Base-by-base conservation (phyloP, 2,113 vertebrate genomes). In the Forbesichthys agassizii region DNA sequence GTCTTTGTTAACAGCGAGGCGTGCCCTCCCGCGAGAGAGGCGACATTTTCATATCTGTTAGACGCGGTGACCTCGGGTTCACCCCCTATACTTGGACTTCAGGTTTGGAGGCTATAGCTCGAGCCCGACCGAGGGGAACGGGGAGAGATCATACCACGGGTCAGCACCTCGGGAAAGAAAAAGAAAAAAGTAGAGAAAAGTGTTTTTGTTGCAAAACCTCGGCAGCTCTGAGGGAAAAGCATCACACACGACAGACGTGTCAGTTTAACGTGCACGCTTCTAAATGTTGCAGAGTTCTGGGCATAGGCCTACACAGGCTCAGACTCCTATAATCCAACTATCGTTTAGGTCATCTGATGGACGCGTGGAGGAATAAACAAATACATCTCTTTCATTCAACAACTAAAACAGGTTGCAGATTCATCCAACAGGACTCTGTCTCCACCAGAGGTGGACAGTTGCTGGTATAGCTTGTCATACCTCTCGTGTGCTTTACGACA, bases 1-100 rank as follows among this genome's bases (percentile, higher is more conserved):
- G 95, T 99, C 97, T 99, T 99, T 99, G 97, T 98, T 99, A 98
- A 96, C 96, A 97, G 96, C 95, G 95, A 97, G 97, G 95, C 95
- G 93, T 94, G 93, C 94, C 94, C 93, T 93, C 94, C 94, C 76
- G 11, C 86, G 81, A 87, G 95, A 94, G 93, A 95, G 94, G 95
- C 91, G 95, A 96, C 96, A 97, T 99, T 98, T 99, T 99, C 95
- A 98, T 98, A 98, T 98, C 95, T 95, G 95, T 98, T 98, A 98
- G 97, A 99, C 97, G 94, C 93, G 87, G 89, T 99, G 97, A 99
- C 96, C 97, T 95, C 94, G 94, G 94, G 93, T 96, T 98, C 96
- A 99, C 96, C 97, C 96, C 96, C 93, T 93, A 27, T 27, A 95
- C 96, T 98, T 98, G 96, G 96, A 98, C 96, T 99, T 98, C 94